Evolutionary conservation across 2,888 invertebrate genomes (phyloP).

Genomic region (Trachelus iudaicus): DNA sequence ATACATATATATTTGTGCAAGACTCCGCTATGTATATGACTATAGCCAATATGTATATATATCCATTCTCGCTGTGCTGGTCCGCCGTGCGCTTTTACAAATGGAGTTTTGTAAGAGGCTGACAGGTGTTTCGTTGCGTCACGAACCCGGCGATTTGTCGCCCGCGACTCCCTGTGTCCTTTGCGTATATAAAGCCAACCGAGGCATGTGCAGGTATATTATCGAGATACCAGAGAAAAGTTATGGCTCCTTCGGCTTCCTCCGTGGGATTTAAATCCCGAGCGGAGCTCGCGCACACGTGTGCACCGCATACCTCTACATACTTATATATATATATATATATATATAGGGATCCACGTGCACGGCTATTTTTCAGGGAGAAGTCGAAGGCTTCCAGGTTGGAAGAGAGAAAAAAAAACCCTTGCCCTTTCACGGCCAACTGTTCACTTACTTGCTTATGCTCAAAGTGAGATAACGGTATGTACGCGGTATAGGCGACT

Average conservation of each 20-base stretch:
- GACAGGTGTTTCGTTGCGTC: constrained; percentile 54
- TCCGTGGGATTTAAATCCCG: neutral
- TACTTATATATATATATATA: neutral
- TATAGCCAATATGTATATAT: neutral
- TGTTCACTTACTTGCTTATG: neutral
- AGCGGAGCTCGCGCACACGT: neutral
- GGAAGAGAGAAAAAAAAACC: neutral
- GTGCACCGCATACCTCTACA: neutral
- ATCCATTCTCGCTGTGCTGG: neutral
- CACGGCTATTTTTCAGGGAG: neutral
- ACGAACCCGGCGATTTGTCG: constrained; percentile 44
- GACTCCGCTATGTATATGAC: neutral
- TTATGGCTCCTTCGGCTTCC: neutral
- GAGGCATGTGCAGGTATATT: neutral
- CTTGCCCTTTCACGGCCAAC: neutral
- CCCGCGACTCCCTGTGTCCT: constrained; percentile 9
- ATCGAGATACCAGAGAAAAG: neutral
- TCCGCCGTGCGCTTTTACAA: neutral
- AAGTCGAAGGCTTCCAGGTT: neutral
- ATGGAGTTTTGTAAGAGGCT: constrained; percentile 47
- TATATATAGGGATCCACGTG: neutral
- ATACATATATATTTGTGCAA: neutral
- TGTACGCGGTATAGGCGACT: neutral
- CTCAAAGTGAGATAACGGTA: neutral
- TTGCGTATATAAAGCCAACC: neutral